A percentile compares a stretch with the other conserved stretches of the same genome.
Evolutionary conservation across 2,888 invertebrate genomes (phyloP).

Genomic region (Thecocarcelia acutangulata): DNA sequence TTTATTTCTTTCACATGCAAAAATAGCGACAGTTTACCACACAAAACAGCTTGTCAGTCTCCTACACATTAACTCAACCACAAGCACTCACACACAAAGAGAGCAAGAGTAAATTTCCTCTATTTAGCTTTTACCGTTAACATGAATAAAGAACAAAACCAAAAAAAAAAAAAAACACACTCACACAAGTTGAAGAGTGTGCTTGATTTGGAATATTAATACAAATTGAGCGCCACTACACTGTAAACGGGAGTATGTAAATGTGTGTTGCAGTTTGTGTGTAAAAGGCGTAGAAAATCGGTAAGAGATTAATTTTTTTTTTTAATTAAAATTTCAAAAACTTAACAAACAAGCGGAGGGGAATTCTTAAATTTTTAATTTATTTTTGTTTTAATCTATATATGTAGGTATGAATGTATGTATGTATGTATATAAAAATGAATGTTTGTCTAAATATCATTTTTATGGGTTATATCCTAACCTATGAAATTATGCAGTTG

Average conservation of each 20-base stretch:
- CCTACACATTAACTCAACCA: constrained; percentile 10
- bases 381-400: no score
- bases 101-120: constrained; percentile 34
- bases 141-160: not conserved
- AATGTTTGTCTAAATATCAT: no score
- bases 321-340: no score
- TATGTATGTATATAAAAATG: no score
- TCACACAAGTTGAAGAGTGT: constrained; percentile 52
- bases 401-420: no score
- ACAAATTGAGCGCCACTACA: constrained; percentile 58
- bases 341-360: no score
- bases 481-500: no score
- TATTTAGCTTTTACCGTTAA: constrained; percentile 41
- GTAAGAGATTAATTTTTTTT: not conserved
- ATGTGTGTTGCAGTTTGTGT: not conserved
- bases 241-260: not conserved
- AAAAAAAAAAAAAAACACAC: no score
- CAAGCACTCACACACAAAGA: constrained; percentile 25
- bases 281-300: not conserved
- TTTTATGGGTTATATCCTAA: no score
- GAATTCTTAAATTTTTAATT: no score
- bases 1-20: constrained; percentile 13
- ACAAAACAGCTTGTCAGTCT: constrained; percentile 11
- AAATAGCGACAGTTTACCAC: constrained; percentile 11
- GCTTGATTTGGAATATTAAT: constrained; percentile 64